Conservation (phyloP, 2,113 vertebrate species). For the Microcebus griseorufus region DNA sequence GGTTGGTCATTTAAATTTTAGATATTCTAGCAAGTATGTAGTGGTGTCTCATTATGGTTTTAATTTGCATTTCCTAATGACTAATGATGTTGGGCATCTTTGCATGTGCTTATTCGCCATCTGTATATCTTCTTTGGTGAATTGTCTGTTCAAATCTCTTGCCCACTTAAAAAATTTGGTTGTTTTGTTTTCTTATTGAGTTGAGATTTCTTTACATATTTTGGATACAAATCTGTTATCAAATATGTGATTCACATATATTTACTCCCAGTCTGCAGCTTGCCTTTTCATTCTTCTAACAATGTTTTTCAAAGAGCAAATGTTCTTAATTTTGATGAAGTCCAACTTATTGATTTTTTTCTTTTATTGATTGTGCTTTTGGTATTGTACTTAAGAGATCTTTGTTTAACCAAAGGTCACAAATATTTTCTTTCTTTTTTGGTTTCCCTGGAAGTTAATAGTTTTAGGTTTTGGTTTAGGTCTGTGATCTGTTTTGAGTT, state of each 20-base stretch:
- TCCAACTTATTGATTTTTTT: background rate
- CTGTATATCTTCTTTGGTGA: background rate
- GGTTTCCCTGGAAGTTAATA: background rate
- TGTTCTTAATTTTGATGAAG: background rate
- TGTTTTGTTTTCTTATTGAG: background rate
- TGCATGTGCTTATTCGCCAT: background rate
- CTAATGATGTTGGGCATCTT: background rate
- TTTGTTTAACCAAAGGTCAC: background rate
- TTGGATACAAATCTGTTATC: background rate
- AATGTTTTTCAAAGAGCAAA: background rate
- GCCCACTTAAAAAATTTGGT: background rate
- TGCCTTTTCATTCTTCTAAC: slow-evolving; percentile 26
- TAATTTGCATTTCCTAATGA: slow-evolving; percentile 1
- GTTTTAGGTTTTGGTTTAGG: background rate
- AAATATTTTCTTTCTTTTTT: background rate
- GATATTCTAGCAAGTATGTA: background rate
- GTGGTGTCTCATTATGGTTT: background rate
- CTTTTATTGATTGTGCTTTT: background rate
- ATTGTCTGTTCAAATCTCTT: background rate
- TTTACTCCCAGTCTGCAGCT: background rate
- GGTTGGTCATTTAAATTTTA: background rate
- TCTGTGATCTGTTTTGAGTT: background rate
- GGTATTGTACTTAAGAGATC: background rate
- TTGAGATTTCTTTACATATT: background rate
- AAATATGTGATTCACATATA: background rate